Conservation (phyloP, 2,113 vertebrate species). For the Perccottus glenii region DNA sequence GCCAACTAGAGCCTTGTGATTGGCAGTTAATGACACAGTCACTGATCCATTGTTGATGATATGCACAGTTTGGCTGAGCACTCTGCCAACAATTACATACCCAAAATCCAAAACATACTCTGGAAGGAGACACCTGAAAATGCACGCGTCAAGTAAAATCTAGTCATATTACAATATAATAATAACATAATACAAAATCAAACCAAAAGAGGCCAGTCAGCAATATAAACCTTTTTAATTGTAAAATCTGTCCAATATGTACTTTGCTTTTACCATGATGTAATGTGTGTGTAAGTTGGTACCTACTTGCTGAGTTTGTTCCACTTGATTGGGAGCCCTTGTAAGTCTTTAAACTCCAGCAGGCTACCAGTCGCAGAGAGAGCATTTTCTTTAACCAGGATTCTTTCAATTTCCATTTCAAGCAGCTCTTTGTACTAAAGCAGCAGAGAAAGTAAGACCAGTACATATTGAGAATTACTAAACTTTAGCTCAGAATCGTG, state of each 20-base stretch:
- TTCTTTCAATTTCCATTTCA: slow-evolving; percentile 56
- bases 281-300: background rate
- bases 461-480: background rate
- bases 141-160: background rate
- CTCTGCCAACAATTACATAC: slow-evolving; percentile 33
- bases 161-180: too few species aligned
- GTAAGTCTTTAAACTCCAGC: slow-evolving; percentile 24
- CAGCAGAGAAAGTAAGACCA: background rate
- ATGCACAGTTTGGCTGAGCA: slow-evolving; percentile 30
- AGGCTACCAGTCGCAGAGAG: slow-evolving; percentile 29
- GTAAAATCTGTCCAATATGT: too few species aligned
- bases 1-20: slow-evolving; percentile 37
- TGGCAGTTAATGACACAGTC: slow-evolving; percentile 54
- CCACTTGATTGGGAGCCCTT: slow-evolving; percentile 39
- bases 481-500: background rate
- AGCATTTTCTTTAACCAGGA: slow-evolving; percentile 58
- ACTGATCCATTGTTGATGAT: slow-evolving; percentile 53
- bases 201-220: too few species aligned
- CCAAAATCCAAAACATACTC: slow-evolving; percentile 69
- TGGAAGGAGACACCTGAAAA: slow-evolving; percentile 48
- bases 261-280: too few species aligned
- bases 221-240: too few species aligned
- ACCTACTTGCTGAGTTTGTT: slow-evolving; percentile 59
- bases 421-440: slow-evolving; percentile 55
- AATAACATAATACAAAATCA: too few species aligned